Percentiles rank a stretch among this genome's conserved stretches.
phyloP scores from a whole-genome alignment of 2,113 vertebrate genomes.

The Raja brachyura region DNA sequence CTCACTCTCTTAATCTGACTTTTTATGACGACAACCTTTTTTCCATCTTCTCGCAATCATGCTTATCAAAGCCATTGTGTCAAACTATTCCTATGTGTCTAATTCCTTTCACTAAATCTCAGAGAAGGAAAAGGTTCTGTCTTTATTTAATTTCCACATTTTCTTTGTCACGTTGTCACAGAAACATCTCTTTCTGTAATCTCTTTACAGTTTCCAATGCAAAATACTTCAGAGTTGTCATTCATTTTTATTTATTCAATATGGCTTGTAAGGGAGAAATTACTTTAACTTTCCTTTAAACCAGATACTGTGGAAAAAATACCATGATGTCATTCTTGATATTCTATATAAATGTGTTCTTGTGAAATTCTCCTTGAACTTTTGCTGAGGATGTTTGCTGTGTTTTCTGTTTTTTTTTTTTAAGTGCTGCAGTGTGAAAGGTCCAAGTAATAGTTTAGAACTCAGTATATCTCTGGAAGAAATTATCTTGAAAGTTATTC shows the following conservation, averaged over 20 bases:
- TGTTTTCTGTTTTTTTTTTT: slow-evolving; percentile 12
- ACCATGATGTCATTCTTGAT: not conserved
- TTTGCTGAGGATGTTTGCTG: not conserved
- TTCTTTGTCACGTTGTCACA: not conserved
- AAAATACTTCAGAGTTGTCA: not conserved
- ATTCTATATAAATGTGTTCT: slow-evolving; percentile 5
- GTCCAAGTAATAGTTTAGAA: slow-evolving; percentile 21
- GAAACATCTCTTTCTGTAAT: not conserved
- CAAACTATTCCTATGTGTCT: not conserved
- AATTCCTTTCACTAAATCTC: not conserved
- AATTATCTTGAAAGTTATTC: slow-evolving; percentile 4
- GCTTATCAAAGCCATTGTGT: not conserved
- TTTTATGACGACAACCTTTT: not conserved
- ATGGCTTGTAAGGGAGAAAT: not conserved
- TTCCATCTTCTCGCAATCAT: not conserved
- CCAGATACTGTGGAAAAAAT: slow-evolving; percentile 6
- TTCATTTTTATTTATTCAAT: not conserved
- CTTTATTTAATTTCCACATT: not conserved
- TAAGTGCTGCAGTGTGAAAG: not conserved
- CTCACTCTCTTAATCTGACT: not conserved
- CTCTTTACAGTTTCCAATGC: not conserved
- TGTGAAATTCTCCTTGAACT: not conserved
- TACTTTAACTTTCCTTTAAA: not conserved
- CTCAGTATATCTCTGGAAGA: not conserved
- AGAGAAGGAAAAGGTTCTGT: not conserved